These are phyloP conservation scores for Sebastes cheni DNA, from an alignment of 2,797 vertebrate species.

Conservation along the genomic window DNA sequence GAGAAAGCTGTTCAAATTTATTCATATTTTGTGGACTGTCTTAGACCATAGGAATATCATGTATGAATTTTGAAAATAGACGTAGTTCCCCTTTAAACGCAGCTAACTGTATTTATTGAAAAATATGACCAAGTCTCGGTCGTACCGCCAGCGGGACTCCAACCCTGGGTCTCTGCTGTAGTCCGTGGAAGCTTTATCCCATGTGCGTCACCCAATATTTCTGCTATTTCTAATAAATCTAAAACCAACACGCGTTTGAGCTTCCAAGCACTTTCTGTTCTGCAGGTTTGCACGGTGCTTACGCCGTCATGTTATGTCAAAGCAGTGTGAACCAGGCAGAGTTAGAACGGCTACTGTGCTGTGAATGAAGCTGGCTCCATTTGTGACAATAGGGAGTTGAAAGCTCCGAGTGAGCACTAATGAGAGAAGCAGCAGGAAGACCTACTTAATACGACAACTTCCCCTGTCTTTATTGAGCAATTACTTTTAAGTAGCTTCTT, in stretches of 20 bases:
- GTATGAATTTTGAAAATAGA: too few relatives aligned
- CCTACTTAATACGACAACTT: constrained; percentile 93
- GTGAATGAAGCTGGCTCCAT: constrained; percentile 78
- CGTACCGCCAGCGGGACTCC: not conserved
- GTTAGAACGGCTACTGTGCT: constrained; percentile 69
- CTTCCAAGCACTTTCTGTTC: constrained; percentile 3
- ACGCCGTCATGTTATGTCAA: constrained; percentile 5
- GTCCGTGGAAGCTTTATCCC: not conserved
- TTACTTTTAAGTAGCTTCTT: constrained; percentile 93
- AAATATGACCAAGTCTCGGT: not conserved
- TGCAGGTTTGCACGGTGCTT: constrained; percentile 5
- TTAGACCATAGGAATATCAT: too few relatives aligned
- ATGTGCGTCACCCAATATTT: not conserved
- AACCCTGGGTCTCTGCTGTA: not conserved
- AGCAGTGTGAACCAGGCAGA: constrained; percentile 36
- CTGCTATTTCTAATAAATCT: constrained; percentile 6
- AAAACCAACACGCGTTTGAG: not conserved
- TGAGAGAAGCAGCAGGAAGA: constrained; percentile 90
- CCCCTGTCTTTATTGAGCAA: constrained; percentile 94
- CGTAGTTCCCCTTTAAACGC: not conserved
- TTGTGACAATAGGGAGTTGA: constrained; percentile 75
- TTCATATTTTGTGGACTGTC: too few relatives aligned
- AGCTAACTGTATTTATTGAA: not conserved
- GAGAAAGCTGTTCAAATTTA: too few relatives aligned
- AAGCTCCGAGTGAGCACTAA: constrained; percentile 76